Evolutionary conservation across 2,113 vertebrate species (phyloP).

Genomic region (Phasianus colchicus): DNA sequence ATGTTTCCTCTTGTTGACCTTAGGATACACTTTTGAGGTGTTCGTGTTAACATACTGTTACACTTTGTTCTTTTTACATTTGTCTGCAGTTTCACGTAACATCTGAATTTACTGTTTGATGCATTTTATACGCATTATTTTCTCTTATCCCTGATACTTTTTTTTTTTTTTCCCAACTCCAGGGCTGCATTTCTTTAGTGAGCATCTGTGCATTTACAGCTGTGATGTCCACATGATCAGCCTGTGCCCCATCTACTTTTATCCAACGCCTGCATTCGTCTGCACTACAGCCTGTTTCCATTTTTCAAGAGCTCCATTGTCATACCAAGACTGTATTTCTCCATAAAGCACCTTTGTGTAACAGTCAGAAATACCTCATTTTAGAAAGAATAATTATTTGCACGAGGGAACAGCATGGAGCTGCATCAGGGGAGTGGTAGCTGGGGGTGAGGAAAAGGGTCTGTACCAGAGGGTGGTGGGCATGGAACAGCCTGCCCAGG

Average conservation of each 20-base stretch:
- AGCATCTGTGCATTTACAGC: not conserved
- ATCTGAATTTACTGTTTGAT: not conserved
- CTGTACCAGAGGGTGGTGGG: not conserved
- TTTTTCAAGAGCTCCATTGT: not conserved
- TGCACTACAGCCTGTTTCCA: fast-evolving
- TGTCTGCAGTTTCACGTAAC: not conserved
- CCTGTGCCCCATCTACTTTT: not conserved
- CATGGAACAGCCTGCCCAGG: not conserved
- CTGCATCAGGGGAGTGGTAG: not conserved
- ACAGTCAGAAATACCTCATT: not conserved
- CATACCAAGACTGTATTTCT: not conserved
- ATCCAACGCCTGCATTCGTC: not conserved
- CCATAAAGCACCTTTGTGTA: not conserved
- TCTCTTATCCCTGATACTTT: not conserved
- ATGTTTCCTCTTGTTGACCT: not conserved
- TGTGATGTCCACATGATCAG: not conserved
- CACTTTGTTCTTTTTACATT: not conserved
- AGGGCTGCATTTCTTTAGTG: not conserved
- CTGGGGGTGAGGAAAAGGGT: not conserved
- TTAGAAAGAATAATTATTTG: not conserved
- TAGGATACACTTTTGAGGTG: not conserved
- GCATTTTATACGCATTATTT: not conserved
- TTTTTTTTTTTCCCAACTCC: not conserved
- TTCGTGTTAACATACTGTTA: not conserved
- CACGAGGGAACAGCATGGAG: not conserved